Evolutionary conservation across 2,888 invertebrate species (phyloP).

Genomic region (Netelia fuscicornis): DNA sequence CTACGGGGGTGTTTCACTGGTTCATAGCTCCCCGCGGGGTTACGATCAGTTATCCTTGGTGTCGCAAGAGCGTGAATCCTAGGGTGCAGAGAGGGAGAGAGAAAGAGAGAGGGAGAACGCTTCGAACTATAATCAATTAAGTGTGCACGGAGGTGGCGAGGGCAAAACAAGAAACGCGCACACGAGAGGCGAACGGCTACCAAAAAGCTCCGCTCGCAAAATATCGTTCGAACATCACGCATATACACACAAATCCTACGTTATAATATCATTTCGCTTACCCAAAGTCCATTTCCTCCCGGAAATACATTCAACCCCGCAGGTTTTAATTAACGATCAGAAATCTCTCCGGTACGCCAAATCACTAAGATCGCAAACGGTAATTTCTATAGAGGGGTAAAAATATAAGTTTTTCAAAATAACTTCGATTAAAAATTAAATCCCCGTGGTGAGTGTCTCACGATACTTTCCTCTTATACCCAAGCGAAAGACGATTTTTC

Average conservation of each 20-base stretch:
- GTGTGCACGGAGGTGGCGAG: slow-evolving; percentile 59
- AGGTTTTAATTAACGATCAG: slow-evolving; percentile 6
- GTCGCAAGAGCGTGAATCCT: slow-evolving; percentile 38
- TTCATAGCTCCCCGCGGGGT: slow-evolving; percentile 36
- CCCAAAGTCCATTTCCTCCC: slow-evolving; percentile 19
- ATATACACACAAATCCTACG: neutral
- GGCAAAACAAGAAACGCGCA: slow-evolving; percentile 77
- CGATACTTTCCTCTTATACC: slow-evolving; percentile 28
- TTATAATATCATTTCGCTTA: neutral
- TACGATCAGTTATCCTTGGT: slow-evolving; percentile 32
- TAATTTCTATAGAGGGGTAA: slow-evolving; percentile 2
- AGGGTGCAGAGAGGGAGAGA: slow-evolving; percentile 22
- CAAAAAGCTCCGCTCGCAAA: slow-evolving; percentile 62
- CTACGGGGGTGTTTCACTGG: slow-evolving; percentile 53
- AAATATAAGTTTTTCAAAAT: slow-evolving; percentile 45
- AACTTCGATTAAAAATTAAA: slow-evolving; percentile 63
- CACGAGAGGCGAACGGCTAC: neutral
- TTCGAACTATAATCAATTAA: slow-evolving; percentile 82
- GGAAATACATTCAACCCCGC: neutral
- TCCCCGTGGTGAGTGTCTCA: slow-evolving; percentile 28
- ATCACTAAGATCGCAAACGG: neutral
- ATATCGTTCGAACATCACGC: slow-evolving; percentile 66
- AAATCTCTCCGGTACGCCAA: neutral
- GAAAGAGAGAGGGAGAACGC: slow-evolving; percentile 56
- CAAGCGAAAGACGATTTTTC: slow-evolving; percentile 26